phyloP scores from a whole-genome alignment of 2,888 invertebrate genomes.

The Amiota minor region DNA sequence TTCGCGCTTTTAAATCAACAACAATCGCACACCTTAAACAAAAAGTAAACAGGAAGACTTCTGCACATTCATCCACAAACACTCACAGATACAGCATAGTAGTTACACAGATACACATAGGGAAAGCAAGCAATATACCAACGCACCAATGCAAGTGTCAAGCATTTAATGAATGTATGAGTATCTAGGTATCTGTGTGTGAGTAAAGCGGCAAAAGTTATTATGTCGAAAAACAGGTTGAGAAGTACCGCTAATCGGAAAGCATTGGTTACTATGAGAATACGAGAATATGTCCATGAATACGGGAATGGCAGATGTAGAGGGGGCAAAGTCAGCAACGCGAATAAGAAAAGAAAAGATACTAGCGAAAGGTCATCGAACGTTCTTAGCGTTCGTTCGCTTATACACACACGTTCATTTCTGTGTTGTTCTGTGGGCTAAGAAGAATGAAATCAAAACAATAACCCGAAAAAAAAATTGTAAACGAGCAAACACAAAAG shows the following conservation, averaged over 20 bases:
- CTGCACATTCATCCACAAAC: constrained; percentile 48
- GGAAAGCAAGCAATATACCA: not conserved
- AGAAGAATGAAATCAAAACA: constrained; percentile 72
- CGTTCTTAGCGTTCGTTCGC: constrained; percentile 62
- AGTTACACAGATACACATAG: constrained; percentile 35
- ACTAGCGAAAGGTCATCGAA: constrained; percentile 68
- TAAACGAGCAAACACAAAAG: constrained; percentile 17
- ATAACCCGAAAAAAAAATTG: constrained; percentile 62
- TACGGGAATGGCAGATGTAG: constrained; percentile 28
- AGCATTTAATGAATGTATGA: constrained; percentile 25
- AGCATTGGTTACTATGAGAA: constrained; percentile 43
- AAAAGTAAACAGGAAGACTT: constrained; percentile 65
- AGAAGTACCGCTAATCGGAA: constrained; percentile 65
- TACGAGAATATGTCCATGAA: constrained; percentile 24
- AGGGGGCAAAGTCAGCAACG: constrained; percentile 37
- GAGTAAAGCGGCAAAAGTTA: constrained; percentile 46
- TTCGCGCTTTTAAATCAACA: constrained; percentile 44
- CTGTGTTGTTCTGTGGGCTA: constrained; percentile 43
- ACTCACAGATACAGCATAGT: constrained; percentile 38
- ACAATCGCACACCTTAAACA: constrained; percentile 56
- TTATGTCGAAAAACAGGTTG: constrained; percentile 64
- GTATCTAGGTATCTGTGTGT: constrained; percentile 22
- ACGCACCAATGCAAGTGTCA: constrained; percentile 7
- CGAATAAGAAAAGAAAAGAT: constrained; percentile 45
- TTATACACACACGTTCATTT: too few relatives aligned